Evolutionary conservation across 2,797 vertebrate species (phyloP).

Genomic region (Notolepis coatsorum): DNA sequence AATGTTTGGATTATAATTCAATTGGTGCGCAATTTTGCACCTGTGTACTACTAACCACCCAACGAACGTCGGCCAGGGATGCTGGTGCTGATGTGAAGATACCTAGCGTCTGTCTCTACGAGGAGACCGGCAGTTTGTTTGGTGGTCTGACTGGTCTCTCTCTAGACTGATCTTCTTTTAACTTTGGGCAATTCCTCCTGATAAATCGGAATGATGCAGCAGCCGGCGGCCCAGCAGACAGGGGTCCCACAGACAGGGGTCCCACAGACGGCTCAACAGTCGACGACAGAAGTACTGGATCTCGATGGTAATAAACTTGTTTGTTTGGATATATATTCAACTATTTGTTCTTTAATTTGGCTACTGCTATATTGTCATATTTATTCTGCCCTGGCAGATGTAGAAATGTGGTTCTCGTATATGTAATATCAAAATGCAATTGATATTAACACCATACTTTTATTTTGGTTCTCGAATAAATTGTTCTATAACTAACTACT

Average conservation of each 20-base stretch:
- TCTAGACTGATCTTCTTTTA: neutral
- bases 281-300: conserved; percentile 51
- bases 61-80: neutral
- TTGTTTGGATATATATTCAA: neutral
- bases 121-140: neutral
- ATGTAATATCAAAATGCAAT: no score
- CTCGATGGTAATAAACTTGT: conserved; percentile 52
- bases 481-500: no score
- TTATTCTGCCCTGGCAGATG: no score
- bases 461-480: no score
- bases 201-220: conserved; percentile 75
- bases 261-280: conserved; percentile 39
- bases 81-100: conserved; percentile 37
- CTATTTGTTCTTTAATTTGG: no score
- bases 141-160: no score
- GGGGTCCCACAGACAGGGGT: no score
- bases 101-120: neutral
- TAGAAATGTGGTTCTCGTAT: no score
- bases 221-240: conserved; percentile 55
- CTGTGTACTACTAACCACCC: neutral
- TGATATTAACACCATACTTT: no score
- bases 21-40: neutral
- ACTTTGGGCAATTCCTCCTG: conserved; percentile 9
- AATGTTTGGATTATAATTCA: conserved; percentile 18
- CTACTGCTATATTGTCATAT: no score